Conservation (phyloP, 2,113 vertebrate genomes). For the Otolemur garnettii region DNA sequence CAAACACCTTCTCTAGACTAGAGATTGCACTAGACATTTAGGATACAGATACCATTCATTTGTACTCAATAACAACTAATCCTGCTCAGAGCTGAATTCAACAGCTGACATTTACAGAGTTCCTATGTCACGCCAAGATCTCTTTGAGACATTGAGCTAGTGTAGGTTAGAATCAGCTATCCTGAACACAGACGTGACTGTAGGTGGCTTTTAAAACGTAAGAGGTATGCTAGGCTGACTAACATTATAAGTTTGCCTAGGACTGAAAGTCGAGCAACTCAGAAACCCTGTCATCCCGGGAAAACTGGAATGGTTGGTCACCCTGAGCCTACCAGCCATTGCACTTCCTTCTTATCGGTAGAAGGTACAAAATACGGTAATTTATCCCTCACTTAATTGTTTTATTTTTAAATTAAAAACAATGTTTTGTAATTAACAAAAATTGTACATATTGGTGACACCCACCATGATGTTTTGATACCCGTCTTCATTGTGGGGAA, state of each 20-base stretch:
- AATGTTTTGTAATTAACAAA: not conserved
- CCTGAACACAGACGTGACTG: not conserved
- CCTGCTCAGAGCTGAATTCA: not conserved
- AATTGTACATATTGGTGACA: not conserved
- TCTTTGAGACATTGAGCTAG: not conserved
- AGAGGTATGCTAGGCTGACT: not conserved
- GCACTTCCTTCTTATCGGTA: not conserved
- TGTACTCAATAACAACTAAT: not conserved
- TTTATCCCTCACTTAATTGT: not conserved
- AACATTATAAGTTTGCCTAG: not conserved
- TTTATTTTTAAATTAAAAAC: not conserved
- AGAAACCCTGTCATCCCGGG: not conserved
- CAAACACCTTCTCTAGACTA: slow-evolving; percentile 39
- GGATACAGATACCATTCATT: not conserved
- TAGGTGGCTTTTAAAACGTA: not conserved
- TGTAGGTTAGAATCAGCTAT: not conserved
- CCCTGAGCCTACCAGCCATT: not conserved
- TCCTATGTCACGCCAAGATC: not conserved
- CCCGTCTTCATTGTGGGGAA: not conserved
- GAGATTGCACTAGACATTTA: not conserved
- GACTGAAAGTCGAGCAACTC: not conserved
- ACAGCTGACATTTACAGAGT: not conserved
- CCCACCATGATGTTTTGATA: not conserved
- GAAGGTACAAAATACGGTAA: not conserved
- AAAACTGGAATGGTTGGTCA: too few species aligned